A percentile compares a stretch with the other conserved stretches of the same genome.
Evolutionary conservation across 2,888 invertebrate species (phyloP).

Genomic region (Phyllotreta cruciferae): DNA sequence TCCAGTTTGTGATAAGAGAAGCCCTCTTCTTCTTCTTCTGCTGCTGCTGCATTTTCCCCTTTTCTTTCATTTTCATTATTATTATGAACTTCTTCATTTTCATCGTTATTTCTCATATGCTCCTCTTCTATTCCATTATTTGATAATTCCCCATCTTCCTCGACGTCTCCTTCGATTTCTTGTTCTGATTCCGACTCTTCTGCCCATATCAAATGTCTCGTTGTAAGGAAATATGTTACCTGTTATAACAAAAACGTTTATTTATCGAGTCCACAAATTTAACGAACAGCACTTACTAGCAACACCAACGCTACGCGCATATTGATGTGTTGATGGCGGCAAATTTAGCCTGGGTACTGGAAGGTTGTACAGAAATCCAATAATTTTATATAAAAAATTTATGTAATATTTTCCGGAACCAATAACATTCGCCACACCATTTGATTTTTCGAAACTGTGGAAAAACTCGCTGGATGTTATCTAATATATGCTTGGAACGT

Average conservation of each 20-base stretch:
- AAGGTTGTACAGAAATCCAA: neutral
- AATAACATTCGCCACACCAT: conserved; percentile 24
- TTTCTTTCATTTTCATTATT: conserved; percentile 1
- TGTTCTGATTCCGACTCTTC: conserved; percentile 6
- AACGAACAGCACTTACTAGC: conserved; percentile 25
- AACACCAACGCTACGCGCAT: conserved; percentile 25
- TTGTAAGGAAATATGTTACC: conserved; percentile 13
- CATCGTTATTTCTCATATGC: neutral
- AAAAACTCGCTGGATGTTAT: conserved; percentile 25
- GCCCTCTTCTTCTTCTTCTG: conserved; percentile 52
- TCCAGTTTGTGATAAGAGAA: conserved; percentile 76
- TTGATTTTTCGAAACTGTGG: conserved; percentile 26
- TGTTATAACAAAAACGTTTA: conserved; percentile 5
- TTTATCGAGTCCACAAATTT: conserved; percentile 1
- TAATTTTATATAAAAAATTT: conserved; percentile 32
- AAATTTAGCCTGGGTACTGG: conserved; percentile 20
- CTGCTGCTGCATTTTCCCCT: neutral
- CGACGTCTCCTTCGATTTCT: neutral
- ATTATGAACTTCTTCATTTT: neutral
- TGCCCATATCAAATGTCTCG: conserved; percentile 10
- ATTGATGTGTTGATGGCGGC: conserved; percentile 29
- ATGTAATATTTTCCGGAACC: conserved; percentile 36
- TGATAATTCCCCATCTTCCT: neutral
- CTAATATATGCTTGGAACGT: conserved; percentile 31
- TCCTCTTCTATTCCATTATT: neutral